These are phyloP conservation scores for Cladopsammia gracilis DNA, from an alignment of 64 coral and sea anemone genomes.

Conservation along the genomic window DNA sequence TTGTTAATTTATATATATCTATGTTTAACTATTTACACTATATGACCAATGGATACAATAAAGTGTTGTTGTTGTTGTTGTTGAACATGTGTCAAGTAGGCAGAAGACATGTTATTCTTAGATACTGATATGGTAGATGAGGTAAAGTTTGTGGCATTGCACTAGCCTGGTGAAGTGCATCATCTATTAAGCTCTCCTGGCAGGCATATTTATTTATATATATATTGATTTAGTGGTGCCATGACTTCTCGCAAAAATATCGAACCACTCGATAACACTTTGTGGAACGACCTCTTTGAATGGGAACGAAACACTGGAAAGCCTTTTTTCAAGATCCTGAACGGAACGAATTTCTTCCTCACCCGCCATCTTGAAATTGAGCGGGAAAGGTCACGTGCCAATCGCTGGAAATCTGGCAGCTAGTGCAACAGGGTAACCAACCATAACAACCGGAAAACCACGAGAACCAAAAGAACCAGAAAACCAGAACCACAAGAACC, in stretches of 20 bases:
- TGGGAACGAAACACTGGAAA: slow-evolving; percentile 31
- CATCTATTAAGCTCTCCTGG: slow-evolving; percentile 1
- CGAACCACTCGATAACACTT: slow-evolving; percentile 34
- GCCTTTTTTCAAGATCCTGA: slow-evolving; percentile 49
- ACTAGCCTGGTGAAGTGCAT: slow-evolving; percentile 4
- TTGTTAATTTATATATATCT: too few species aligned
- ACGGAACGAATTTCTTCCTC: slow-evolving; percentile 59
- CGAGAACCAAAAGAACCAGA: background rate
- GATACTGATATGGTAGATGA: background rate
- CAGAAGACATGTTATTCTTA: background rate
- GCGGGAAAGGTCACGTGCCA: slow-evolving; percentile 10
- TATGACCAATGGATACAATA: too few species aligned
- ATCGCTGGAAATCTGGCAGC: slow-evolving; percentile 8
- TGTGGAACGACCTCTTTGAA: slow-evolving; percentile 59
- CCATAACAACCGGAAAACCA: background rate
- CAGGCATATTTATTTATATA: background rate
- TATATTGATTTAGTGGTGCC: slow-evolving; percentile 68
- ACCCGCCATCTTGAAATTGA: slow-evolving; percentile 39
- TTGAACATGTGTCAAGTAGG: too few species aligned
- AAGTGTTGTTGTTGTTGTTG: too few species aligned
- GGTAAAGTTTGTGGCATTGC: background rate
- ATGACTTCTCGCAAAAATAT: slow-evolving; percentile 35
- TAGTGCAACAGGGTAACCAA: slow-evolving; percentile 5
- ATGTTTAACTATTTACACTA: too few species aligned
- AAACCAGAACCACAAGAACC: too few species aligned